Percentiles rank a stretch among this genome's conserved stretches.
Conservation (phyloP, 2,113 vertebrate genomes). For the Menura novaehollandiae region DNA sequence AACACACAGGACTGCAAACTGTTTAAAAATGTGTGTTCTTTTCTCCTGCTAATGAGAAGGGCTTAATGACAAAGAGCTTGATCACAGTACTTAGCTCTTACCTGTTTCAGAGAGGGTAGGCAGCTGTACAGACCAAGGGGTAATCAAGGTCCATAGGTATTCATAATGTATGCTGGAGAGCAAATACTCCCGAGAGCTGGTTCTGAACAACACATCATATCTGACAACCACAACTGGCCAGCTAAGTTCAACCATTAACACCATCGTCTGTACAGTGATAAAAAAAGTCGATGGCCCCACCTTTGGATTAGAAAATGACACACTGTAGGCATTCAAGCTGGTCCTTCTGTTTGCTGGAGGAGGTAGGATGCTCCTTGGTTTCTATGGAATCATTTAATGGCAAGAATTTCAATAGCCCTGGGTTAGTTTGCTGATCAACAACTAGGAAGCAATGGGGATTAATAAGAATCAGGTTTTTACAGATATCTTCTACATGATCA, state of each 20-base stretch:
- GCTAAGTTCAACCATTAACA: background rate
- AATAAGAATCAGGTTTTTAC: background rate
- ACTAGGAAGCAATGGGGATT: background rate
- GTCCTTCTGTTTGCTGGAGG: background rate
- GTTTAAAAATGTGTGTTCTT: background rate
- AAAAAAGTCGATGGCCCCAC: fast-evolving
- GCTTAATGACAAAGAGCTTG: background rate
- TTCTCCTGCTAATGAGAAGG: background rate
- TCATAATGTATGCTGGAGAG: background rate
- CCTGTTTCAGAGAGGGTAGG: background rate
- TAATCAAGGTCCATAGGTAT: background rate
- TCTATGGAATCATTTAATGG: background rate
- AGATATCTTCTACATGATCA: background rate
- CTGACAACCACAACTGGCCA: background rate
- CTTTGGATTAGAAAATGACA: background rate
- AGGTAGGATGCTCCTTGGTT: background rate
- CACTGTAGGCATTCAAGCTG: background rate
- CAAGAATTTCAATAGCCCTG: background rate
- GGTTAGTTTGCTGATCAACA: background rate
- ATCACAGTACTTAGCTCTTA: background rate
- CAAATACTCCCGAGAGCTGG: background rate
- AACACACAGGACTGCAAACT: background rate
- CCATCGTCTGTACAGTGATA: background rate
- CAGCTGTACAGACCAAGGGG: background rate
- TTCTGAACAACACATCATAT: background rate